Base-by-base conservation (phyloP, 1,140 invertebrate species). In the Metaphire vulgaris region DNA sequence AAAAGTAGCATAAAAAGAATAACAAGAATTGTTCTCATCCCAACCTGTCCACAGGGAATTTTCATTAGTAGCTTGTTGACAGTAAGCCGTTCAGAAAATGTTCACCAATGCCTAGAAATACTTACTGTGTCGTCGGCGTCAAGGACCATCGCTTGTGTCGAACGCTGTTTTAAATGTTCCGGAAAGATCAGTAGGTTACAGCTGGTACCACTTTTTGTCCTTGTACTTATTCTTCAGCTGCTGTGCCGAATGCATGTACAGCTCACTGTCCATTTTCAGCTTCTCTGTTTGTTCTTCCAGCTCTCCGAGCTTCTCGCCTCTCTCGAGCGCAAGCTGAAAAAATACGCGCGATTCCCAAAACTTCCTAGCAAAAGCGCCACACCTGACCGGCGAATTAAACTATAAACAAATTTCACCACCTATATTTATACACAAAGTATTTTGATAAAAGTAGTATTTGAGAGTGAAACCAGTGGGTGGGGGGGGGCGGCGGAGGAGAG, bases 251-350 rank as follows among this genome's bases (percentile, higher is more conserved):
- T 89, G 87, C 67, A 93, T 90, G 89, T 96, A 98, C 83, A 92
- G 91, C 86, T 96, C 92, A 15, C 95, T 93, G 83, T 95, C 92
- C 79, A 89, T 90, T 88, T 92, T 91, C 95, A 99, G 97, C 77
- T 92, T 90, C 83, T 92, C 94, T 21, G 96, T 92, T 78, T 91
- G 89, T 66, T 99, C 96, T 85, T 98, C 95, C 16, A 98, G 87
- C 81, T 94, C 91, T 78, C 91, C 91, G 68, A 99, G 87, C 85
- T 96, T 96, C 81, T 99, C 95, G 15, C 96, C 96, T 80, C 97
- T 90, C 87, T 99, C 97, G 78, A 94, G 30, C 0, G 77, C 77
- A 31, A 64, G 34, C 76, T 77, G 33, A 65, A 72, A 15, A n/a
- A 66, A 71, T n/a, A n/a, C n/a, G n/a, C n/a, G n/a, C n/a, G n/a